phyloP scores from a whole-genome alignment of 1,140 invertebrate species.

The Leguminivora glycinivorella region DNA sequence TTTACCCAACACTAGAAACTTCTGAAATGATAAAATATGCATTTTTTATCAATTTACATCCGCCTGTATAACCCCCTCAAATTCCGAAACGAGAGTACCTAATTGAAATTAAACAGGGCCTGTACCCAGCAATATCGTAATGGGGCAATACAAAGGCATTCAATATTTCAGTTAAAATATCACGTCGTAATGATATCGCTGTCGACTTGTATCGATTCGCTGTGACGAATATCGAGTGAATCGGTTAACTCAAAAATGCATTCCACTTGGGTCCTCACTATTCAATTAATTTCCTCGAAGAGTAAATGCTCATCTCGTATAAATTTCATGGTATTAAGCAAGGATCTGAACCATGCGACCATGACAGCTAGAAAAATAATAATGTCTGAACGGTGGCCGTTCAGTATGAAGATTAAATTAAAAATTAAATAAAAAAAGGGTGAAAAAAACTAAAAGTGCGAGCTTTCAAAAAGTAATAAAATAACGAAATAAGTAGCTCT shows the following conservation, averaged over 20 bases:
- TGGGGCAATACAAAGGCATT: conserved; percentile 39
- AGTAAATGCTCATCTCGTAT: no score
- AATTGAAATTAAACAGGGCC: conserved; percentile 59
- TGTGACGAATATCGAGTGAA: conserved; percentile 28
- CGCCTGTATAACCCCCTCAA: conserved; percentile 34
- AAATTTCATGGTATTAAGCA: no score
- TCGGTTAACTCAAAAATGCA: not conserved
- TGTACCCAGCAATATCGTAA: conserved; percentile 46
- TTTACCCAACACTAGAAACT: no score
- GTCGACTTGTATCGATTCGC: conserved; percentile 15
- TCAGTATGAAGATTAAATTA: no score
- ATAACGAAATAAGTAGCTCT: no score
- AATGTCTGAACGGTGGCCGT: no score
- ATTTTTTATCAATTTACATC: conserved; percentile 16
- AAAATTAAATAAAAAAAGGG: no score
- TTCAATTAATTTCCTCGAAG: not conserved
- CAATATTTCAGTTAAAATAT: conserved; percentile 39
- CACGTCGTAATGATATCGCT: conserved; percentile 46
- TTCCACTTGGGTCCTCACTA: conserved; percentile 1
- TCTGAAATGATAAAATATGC: not conserved
- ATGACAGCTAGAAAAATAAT: no score
- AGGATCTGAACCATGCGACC: no score
- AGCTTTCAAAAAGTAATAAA: no score
- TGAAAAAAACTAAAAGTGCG: no score
- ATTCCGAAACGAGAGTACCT: conserved; percentile 36